These are phyloP conservation scores for Vanessa atalanta DNA, from an alignment of 1,140 invertebrate species.

Conservation along the genomic window DNA sequence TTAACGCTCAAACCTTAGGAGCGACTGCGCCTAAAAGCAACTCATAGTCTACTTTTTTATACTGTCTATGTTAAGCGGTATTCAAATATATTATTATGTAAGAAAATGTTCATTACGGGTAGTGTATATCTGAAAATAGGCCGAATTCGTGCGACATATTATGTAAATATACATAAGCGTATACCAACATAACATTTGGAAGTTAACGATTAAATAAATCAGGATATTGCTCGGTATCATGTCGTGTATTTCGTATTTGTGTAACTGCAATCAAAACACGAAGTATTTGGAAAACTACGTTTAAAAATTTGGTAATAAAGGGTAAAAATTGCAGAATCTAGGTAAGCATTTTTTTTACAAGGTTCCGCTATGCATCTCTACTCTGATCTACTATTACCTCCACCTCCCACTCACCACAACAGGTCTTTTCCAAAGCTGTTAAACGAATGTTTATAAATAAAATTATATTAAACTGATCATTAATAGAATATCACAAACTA, in stretches of 20 bases:
- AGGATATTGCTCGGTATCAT: neutral
- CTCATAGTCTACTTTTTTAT: conserved; percentile 4
- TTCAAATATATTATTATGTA: too few relatives aligned
- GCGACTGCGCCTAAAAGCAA: neutral
- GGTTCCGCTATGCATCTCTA: conserved; percentile 67
- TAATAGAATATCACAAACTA: neutral
- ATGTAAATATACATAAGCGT: too few relatives aligned
- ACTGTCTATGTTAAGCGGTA: neutral
- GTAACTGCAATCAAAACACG: neutral
- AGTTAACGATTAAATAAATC: neutral
- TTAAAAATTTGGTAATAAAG: conserved; percentile 40
- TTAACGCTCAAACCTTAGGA: neutral
- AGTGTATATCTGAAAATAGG: too few relatives aligned
- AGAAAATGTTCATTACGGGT: too few relatives aligned
- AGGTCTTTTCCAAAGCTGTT: conserved; percentile 81
- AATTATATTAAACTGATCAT: conserved; percentile 33
- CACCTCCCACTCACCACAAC: conserved; percentile 75
- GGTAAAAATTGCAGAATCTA: conserved; percentile 57
- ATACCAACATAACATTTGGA: too few relatives aligned
- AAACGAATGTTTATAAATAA: conserved; percentile 66
- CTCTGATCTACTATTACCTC: conserved; percentile 69
- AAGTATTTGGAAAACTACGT: neutral
- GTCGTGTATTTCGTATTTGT: neutral
- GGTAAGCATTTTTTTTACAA: conserved; percentile 60
- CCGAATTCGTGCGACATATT: too few relatives aligned